A percentile compares a stretch with the other conserved stretches of the same genome.
Conservation (phyloP, 2,888 invertebrate species). For the Drosophila infuscata region DNA sequence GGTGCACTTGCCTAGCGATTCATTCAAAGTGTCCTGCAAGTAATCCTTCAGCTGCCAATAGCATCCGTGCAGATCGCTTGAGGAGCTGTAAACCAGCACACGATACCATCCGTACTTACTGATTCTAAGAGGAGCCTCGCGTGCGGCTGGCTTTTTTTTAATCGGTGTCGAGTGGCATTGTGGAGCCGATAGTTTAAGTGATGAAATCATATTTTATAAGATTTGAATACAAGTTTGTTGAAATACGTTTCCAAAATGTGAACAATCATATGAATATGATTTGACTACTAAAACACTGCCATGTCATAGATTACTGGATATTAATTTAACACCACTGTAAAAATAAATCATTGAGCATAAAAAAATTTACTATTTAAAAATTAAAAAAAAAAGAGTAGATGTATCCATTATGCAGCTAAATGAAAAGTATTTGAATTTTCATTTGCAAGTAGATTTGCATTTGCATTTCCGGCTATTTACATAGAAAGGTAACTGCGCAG, state of each 20-base stretch:
- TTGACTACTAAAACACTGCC: not conserved
- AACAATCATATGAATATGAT: not conserved
- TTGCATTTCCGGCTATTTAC: conserved; percentile 45
- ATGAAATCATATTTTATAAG: not conserved
- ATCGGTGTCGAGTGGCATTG: not conserved
- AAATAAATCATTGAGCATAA: not conserved
- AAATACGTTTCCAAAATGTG: not conserved
- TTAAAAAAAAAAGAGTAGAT: not conserved
- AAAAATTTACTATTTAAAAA: not conserved
- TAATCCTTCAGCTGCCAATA: not conserved
- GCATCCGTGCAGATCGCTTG: not conserved
- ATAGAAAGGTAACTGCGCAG: conserved; percentile 63
- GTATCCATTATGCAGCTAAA: conserved; percentile 10
- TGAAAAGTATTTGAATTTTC: conserved; percentile 32
- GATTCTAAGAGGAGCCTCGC: not conserved
- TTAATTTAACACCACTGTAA: too few relatives aligned
- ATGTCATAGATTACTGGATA: not conserved
- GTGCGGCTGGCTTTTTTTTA: not conserved
- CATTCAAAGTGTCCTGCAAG: not conserved
- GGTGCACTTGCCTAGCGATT: not conserved
- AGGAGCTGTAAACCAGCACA: not conserved
- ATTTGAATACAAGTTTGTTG: not conserved
- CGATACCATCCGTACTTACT: conserved; percentile 6
- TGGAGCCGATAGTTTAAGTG: not conserved
- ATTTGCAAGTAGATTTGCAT: conserved; percentile 26